These are phyloP conservation scores for Blastobasis lacticolella DNA, from an alignment of 2,888 invertebrate genomes.

Conservation along the genomic window DNA sequence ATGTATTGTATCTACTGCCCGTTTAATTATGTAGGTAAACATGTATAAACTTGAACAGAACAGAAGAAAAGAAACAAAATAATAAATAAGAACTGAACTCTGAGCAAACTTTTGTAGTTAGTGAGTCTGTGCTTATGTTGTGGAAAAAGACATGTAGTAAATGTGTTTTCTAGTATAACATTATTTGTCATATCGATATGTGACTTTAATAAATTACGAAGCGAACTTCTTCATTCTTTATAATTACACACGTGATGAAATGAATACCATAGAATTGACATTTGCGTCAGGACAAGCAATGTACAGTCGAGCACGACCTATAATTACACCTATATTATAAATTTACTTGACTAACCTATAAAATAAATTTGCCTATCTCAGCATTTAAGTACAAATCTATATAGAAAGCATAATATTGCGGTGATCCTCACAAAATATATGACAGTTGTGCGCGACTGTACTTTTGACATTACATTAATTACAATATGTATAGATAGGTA, in stretches of 20 bases:
- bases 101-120: conserved; percentile 24
- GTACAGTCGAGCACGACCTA: conserved; percentile 46
- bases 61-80: conserved; percentile 16
- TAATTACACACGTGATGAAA: conserved; percentile 17
- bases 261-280: conserved; percentile 35
- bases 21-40: too few relatives aligned
- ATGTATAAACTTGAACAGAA: conserved; percentile 12
- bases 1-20: too few relatives aligned
- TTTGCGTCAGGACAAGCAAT: conserved; percentile 32
- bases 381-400: conserved; percentile 43
- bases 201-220: conserved; percentile 32
- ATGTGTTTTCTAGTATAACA: conserved; percentile 11
- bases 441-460: conserved; percentile 49
- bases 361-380: conserved; percentile 13
- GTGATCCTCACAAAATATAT: conserved; percentile 40
- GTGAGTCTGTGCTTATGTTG: conserved; percentile 14
- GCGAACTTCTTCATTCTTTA: conserved; percentile 20
- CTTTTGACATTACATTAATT: conserved; percentile 9
- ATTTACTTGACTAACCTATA: conserved; percentile 15
- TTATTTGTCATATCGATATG: conserved; percentile 70
- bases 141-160: conserved; percentile 33
- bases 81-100: conserved; percentile 18
- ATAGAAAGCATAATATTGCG: conserved; percentile 38
- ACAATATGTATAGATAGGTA: conserved; percentile 23
- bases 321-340: conserved; percentile 15